These are phyloP conservation scores for Naso thynnoides DNA, from an alignment of 2,797 vertebrate genomes.

Conservation along the genomic window DNA sequence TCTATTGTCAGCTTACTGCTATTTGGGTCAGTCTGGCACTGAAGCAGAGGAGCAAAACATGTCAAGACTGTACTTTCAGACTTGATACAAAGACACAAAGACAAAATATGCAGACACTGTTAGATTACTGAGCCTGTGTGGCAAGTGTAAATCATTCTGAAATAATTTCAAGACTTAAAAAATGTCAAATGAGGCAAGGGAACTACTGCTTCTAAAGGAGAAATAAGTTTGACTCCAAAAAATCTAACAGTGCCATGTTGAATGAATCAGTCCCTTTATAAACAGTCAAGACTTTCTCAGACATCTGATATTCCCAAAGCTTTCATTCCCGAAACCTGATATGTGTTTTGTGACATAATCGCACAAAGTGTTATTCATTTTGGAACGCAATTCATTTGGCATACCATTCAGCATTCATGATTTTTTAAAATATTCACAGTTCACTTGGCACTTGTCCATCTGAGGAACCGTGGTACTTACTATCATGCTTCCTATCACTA, in stretches of 20 bases:
- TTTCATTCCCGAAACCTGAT: background rate
- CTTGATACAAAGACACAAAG: no score
- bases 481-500: background rate
- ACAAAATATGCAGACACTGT: no score
- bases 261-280: constrained; percentile 2
- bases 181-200: no score
- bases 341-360: background rate
- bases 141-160: no score
- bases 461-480: background rate
- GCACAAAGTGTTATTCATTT: background rate
- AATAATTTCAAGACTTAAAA: no score
- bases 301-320: background rate
- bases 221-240: background rate
- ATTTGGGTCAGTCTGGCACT: background rate
- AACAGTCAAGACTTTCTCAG: background rate
- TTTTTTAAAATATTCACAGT: background rate
- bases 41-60: background rate
- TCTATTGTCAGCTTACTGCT: background rate
- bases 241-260: background rate
- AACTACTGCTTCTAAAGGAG: no score
- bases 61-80: background rate
- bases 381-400: background rate
- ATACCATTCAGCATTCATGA: background rate
- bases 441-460: background rate
- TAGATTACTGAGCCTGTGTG: no score